phyloP scores from a whole-genome alignment of 2,113 vertebrate species.

The Dipodomys merriami region DNA sequence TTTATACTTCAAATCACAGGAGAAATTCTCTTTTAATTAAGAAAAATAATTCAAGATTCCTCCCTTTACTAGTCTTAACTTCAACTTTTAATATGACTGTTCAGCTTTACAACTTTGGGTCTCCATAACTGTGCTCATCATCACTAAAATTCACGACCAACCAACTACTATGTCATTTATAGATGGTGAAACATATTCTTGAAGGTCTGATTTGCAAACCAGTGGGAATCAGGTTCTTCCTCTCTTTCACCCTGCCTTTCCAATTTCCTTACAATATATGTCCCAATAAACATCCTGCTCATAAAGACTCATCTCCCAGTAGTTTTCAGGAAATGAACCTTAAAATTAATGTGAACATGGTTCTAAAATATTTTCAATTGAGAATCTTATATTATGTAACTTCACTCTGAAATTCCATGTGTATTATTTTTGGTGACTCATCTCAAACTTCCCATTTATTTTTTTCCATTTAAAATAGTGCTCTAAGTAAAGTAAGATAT shows the following conservation, averaged over 20 bases:
- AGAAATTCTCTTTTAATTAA: constrained; percentile 15
- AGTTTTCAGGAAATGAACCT: background rate
- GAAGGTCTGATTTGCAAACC: background rate
- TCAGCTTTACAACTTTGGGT: background rate
- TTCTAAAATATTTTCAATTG: background rate
- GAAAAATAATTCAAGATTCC: background rate
- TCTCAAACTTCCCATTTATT: background rate
- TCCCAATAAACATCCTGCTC: background rate
- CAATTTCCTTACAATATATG: background rate
- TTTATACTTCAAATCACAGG: background rate
- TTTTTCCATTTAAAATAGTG: background rate
- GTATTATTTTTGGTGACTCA: constrained; percentile 17
- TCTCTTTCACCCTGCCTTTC: background rate
- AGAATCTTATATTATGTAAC: background rate
- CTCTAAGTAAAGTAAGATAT: background rate
- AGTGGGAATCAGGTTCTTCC: background rate
- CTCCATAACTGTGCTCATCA: background rate
- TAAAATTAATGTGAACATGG: constrained; percentile 11
- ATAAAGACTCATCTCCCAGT: background rate
- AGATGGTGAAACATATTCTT: background rate
- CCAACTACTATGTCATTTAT: background rate
- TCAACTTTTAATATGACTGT: constrained; percentile 14
- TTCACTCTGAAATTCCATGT: background rate
- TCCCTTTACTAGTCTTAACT: background rate
- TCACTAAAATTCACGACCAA: background rate